These are phyloP conservation scores for Cryptus armator DNA, from an alignment of 2,888 invertebrate genomes.

Conservation along the genomic window DNA sequence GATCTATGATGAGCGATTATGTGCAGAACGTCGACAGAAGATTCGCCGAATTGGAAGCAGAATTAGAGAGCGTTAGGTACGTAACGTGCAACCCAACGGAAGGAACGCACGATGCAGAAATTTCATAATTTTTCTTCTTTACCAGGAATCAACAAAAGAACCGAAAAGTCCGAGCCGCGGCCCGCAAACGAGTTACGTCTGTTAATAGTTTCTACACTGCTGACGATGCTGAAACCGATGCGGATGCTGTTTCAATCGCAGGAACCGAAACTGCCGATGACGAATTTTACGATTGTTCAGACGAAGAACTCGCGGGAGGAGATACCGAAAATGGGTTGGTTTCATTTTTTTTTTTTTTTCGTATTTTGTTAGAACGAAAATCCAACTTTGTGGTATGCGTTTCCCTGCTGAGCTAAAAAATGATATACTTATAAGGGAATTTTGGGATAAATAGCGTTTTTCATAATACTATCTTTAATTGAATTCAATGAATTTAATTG, in stretches of 20 bases:
- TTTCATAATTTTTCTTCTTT: conserved; percentile 13
- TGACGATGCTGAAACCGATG: conserved; percentile 80
- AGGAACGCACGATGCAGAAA: background rate
- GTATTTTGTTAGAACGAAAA: conserved; percentile 9
- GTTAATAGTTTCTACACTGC: conserved; percentile 75
- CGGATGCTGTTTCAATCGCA: conserved; percentile 80
- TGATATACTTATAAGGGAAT: too few relatives aligned
- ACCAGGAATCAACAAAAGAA: conserved; percentile 77
- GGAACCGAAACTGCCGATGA: conserved; percentile 82
- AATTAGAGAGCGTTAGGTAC: conserved; percentile 79
- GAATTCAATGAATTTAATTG: too few relatives aligned
- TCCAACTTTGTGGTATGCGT: too few relatives aligned
- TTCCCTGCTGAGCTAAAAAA: too few relatives aligned
- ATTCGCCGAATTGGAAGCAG: conserved; percentile 77
- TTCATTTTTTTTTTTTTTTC: conserved; percentile 41
- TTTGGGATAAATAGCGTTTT: too few relatives aligned
- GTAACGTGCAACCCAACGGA: background rate
- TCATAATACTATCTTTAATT: too few relatives aligned
- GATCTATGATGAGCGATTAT: conserved; percentile 75
- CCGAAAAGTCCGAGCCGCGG: conserved; percentile 73
- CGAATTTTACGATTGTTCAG: conserved; percentile 83
- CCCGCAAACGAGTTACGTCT: conserved; percentile 73
- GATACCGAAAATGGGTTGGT: conserved; percentile 80
- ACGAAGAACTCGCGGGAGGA: conserved; percentile 77
- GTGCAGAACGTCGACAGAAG: conserved; percentile 78